Evolutionary conservation across 53 echinoderm and acorn worm genomes (phyloP), one percentile per base, ranked within the genome.

Genomic region (Temnopleurus reevesii): DNA sequence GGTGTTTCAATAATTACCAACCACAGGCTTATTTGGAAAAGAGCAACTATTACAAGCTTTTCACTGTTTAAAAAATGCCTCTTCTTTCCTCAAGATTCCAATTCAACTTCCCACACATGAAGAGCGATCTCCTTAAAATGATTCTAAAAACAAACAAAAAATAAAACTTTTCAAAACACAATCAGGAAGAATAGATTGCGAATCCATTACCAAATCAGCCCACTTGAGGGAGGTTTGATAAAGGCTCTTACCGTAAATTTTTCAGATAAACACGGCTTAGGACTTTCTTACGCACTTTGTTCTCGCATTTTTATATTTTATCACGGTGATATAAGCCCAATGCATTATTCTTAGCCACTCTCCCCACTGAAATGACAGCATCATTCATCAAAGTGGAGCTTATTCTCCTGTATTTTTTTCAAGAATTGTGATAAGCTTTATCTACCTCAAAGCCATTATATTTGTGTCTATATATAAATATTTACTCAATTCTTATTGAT

Each of bases 401-500:
- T 18, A 71, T 0, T 38, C 41, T 38, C n/a, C 9, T 71, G n/a
- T 17, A 18, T 18, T 41, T 66, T 71, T 41, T n/a, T n/a, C n/a
- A n/a, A n/a, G n/a, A n/a, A n/a, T n/a, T 41, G 21, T 38, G 41
- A 71, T 71, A 71, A 71, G 71, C 41, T 43, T n/a, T 27, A 71
- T 71, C 71, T 71, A 3, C 36, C 36, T 41, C 1, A 36, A 38
- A 71, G 71, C 38, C 5, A n/a, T 41, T 19, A 41, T 71, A 71
- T 71, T 71, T 4, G 18, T 38, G 33, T 21, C n/a, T 38, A 63
- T 38, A n/a, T 71, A 71, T 71, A 71, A 71, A 71, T 71, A 41
- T 71, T 71, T 71, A 71, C 71, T 21, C 71, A 71, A 71, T n/a
- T n/a, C n/a, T n/a, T n/a, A n/a, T n/a, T n/a, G 71, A 38, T 71